These are phyloP conservation scores for Forficula auricularia DNA, from an alignment of 1,140 invertebrate species.

Conservation along the genomic window DNA sequence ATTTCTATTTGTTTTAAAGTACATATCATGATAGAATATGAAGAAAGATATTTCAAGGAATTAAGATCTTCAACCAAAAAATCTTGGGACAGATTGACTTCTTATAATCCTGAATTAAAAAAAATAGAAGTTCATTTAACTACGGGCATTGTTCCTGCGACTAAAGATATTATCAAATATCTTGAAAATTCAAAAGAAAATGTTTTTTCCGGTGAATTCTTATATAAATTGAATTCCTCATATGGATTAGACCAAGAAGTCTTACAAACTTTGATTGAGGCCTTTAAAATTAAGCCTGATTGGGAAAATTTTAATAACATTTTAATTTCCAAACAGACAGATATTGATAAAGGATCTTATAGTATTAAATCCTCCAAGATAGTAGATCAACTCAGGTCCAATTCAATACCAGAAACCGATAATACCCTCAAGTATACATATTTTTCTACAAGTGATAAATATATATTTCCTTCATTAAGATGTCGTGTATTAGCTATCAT, in stretches of 20 bases:
- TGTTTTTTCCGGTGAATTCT: not conserved
- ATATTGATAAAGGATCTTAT: too few species aligned
- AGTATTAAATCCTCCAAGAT: too few species aligned
- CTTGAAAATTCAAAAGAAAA: not conserved
- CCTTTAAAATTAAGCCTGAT: slow-evolving; percentile 1
- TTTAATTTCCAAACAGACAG: not conserved
- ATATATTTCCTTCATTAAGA: too few species aligned
- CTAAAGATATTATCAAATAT: slow-evolving; percentile 41
- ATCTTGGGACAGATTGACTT: slow-evolving; percentile 42
- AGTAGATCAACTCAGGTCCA: too few species aligned
- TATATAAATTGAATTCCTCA: slow-evolving; percentile 11
- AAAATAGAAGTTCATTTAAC: slow-evolving; percentile 36
- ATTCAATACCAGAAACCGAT: too few species aligned
- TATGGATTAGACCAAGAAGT: slow-evolving; percentile 7
- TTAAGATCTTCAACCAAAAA: slow-evolving; percentile 32
- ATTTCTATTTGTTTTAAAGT: slow-evolving; percentile 27
- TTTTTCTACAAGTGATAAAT: too few species aligned
- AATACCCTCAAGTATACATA: too few species aligned
- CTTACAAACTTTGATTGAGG: not conserved
- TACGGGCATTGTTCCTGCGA: slow-evolving; percentile 43
- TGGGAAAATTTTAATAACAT: not conserved
- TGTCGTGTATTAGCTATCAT: too few species aligned
- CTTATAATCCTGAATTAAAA: slow-evolving; percentile 39
- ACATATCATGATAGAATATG: slow-evolving; percentile 47
- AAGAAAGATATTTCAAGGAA: slow-evolving; percentile 42